Evolutionary conservation across 2,888 invertebrate species (phyloP).

Genomic region (Fragum sueziense): DNA sequence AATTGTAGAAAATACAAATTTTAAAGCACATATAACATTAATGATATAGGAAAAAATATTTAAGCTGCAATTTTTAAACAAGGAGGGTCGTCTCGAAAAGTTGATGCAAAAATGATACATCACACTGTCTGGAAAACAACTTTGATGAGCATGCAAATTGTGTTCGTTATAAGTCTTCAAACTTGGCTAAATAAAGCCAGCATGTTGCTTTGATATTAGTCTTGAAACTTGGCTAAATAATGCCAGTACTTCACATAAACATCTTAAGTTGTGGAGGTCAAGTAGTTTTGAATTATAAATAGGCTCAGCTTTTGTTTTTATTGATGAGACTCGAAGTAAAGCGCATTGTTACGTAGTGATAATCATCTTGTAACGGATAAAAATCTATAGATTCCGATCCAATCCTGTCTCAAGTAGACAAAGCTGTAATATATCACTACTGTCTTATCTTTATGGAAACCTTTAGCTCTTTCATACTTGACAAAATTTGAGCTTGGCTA

Average conservation of each 20-base stretch:
- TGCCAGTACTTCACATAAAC: too few relatives aligned
- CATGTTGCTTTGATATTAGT: too few relatives aligned
- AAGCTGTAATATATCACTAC: slow-evolving; percentile 8
- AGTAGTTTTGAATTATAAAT: slow-evolving; percentile 4
- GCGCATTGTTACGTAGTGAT: slow-evolving; percentile 13
- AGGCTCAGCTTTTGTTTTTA: neutral
- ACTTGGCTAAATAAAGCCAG: too few relatives aligned
- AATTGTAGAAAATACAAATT: too few relatives aligned
- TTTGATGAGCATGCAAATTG: neutral
- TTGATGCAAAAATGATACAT: too few relatives aligned
- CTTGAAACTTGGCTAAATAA: too few relatives aligned
- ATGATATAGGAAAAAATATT: too few relatives aligned
- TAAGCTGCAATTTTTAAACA: too few relatives aligned
- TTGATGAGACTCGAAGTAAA: neutral
- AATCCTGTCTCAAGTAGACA: slow-evolving; percentile 1
- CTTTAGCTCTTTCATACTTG: neutral
- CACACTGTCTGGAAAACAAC: neutral
- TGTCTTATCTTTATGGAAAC: neutral
- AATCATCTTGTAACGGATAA: slow-evolving; percentile 16
- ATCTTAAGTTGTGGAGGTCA: neutral
- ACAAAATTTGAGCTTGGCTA: too few relatives aligned
- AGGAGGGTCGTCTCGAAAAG: too few relatives aligned
- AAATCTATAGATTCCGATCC: slow-evolving; percentile 15
- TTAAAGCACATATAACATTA: too few relatives aligned
- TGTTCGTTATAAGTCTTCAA: too few relatives aligned